Conservation (phyloP, 2,888 invertebrate genomes). For the Nasonovia ribisnigri region DNA sequence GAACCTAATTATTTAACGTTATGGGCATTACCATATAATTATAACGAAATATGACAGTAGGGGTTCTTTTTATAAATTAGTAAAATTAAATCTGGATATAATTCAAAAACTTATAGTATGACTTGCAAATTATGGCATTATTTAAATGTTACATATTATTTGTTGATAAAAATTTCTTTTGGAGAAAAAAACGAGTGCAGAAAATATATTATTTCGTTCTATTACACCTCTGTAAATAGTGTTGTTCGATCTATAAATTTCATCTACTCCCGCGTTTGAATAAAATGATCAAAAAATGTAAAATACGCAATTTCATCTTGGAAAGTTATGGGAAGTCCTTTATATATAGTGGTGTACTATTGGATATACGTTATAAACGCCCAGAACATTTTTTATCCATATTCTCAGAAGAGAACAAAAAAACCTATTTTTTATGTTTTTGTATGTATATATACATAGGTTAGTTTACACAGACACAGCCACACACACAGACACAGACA, state of each 20-base stretch:
- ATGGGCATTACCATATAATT: neutral
- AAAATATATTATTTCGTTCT: neutral
- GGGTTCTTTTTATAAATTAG: neutral
- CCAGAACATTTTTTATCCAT: conserved; percentile 9
- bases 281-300: conserved; percentile 11
- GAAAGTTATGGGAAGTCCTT: neutral
- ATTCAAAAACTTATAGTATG: neutral
- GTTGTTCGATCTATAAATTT: neutral
- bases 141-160: neutral
- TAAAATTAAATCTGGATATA: neutral
- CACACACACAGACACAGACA: too few species aligned
- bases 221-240: neutral
- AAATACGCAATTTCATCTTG: neutral
- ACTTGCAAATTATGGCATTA: neutral
- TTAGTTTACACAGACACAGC: neutral
- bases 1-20: neutral
- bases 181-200: neutral
- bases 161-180: neutral
- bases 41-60: neutral
- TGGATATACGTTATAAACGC: conserved; percentile 20
- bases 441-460: neutral
- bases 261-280: neutral
- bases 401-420: neutral
- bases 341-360: neutral
- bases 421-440: neutral